A percentile compares a stretch with the other conserved stretches of the same genome.
Conservation (phyloP, 2,888 invertebrate species). For the Tanytarsus gracilentus region DNA sequence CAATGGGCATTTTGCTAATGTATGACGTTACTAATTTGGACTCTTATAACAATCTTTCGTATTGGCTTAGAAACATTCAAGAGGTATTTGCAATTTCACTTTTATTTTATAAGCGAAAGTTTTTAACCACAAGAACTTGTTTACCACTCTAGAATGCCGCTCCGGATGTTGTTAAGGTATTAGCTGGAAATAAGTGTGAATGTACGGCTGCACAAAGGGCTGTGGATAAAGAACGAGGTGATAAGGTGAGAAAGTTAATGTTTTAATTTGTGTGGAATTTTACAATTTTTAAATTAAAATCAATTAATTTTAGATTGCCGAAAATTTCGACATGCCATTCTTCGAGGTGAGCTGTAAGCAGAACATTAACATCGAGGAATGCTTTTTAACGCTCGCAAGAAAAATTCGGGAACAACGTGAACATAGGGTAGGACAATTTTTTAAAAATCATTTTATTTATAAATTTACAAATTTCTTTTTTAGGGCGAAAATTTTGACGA, state of each 20-base stretch:
- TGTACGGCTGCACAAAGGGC: constrained; percentile 62
- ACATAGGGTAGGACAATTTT: constrained; percentile 51
- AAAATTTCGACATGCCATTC: constrained; percentile 80
- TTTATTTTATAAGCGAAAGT: background rate
- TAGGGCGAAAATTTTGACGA: constrained; percentile 45
- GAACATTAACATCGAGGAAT: constrained; percentile 75
- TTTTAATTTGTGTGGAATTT: background rate
- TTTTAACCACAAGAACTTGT: background rate
- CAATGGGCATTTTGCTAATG: constrained; percentile 85
- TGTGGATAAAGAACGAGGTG: constrained; percentile 68
- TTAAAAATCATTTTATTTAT: background rate
- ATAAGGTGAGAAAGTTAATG: constrained; percentile 52
- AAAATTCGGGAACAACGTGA: constrained; percentile 74
- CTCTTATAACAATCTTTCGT: constrained; percentile 82
- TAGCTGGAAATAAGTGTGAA: constrained; percentile 81
- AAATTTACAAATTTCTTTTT: constrained; percentile 10
- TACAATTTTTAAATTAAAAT: background rate
- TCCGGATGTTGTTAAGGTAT: constrained; percentile 74
- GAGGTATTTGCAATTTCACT: constrained; percentile 50
- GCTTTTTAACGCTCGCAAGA: constrained; percentile 69
- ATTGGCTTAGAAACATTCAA: constrained; percentile 85
- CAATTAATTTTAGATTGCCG: constrained; percentile 59
- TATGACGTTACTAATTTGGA: constrained; percentile 84
- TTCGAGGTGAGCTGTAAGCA: constrained; percentile 83
- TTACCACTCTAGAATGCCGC: constrained; percentile 61